Conservation (phyloP, 1,140 invertebrate genomes). For the Achatina immaculata region DNA sequence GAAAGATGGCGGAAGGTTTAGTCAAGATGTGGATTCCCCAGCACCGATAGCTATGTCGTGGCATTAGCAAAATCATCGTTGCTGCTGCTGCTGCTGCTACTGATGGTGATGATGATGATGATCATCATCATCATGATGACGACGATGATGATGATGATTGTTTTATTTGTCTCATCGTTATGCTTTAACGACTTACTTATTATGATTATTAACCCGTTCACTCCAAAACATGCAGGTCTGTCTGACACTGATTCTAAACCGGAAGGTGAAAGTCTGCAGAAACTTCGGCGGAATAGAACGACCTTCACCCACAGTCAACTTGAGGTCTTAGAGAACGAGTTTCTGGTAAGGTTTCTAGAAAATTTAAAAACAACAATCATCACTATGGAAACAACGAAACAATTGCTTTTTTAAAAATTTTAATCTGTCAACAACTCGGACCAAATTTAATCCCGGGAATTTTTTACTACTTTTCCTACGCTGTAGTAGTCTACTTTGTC, state of each 20-base stretch:
- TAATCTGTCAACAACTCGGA: not conserved
- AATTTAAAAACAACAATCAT: slow-evolving; percentile 72
- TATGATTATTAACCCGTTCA: not conserved
- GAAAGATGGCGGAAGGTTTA: no score
- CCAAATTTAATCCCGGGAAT: no score
- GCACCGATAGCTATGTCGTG: no score
- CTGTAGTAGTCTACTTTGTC: no score
- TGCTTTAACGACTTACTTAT: not conserved
- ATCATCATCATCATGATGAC: no score
- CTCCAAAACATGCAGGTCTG: not conserved
- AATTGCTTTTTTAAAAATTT: not conserved
- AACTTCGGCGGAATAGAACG: slow-evolving; percentile 82
- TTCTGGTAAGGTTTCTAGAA: slow-evolving; percentile 20
- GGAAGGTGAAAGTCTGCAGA: slow-evolving; percentile 35
- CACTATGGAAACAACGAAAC: not conserved
- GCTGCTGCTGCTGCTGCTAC: no score
- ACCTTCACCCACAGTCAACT: slow-evolving; percentile 91
- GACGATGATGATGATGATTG: no score
- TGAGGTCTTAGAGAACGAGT: slow-evolving; percentile 86
- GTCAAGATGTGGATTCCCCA: no score
- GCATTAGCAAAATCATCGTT: no score
- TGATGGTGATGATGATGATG: no score
- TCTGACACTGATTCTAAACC: not conserved
- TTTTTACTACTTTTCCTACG: no score
- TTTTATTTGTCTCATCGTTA: no score